These are phyloP conservation scores for Zapus hudsonius DNA, from an alignment of 2,113 vertebrate species.

Conservation along the genomic window DNA sequence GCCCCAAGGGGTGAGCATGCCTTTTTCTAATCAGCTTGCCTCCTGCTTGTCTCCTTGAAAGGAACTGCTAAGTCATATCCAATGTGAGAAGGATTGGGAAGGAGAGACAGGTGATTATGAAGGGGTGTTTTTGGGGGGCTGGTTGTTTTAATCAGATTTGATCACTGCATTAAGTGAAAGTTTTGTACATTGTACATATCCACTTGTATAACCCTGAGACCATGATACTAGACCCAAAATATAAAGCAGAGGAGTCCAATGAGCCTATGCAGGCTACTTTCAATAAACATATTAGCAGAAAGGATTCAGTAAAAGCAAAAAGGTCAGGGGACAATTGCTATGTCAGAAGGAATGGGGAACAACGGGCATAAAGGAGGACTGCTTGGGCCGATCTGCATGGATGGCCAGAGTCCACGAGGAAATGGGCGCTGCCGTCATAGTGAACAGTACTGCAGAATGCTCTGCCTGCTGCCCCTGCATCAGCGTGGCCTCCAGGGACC, in stretches of 20 bases:
- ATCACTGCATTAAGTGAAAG: background rate
- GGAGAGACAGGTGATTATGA: background rate
- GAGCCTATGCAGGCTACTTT: background rate
- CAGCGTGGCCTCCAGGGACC: background rate
- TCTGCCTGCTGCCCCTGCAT: background rate
- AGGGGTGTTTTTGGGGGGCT: background rate
- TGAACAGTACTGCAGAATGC: background rate
- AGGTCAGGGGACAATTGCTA: background rate
- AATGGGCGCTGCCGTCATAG: background rate
- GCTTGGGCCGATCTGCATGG: background rate
- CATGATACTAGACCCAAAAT: background rate
- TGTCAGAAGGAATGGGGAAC: background rate
- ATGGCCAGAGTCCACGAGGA: background rate
- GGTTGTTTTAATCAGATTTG: background rate
- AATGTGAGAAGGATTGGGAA: background rate
- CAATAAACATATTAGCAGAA: background rate
- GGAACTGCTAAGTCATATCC: background rate
- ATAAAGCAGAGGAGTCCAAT: background rate
- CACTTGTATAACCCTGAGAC: background rate
- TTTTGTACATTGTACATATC: background rate
- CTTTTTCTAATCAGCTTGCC: background rate
- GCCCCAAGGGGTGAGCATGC: background rate
- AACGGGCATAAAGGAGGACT: background rate
- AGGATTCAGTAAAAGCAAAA: background rate
- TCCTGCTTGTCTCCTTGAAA: background rate